These are phyloP conservation scores for Calephelis nemesis DNA, from an alignment of 1,140 invertebrate genomes.

Conservation along the genomic window DNA sequence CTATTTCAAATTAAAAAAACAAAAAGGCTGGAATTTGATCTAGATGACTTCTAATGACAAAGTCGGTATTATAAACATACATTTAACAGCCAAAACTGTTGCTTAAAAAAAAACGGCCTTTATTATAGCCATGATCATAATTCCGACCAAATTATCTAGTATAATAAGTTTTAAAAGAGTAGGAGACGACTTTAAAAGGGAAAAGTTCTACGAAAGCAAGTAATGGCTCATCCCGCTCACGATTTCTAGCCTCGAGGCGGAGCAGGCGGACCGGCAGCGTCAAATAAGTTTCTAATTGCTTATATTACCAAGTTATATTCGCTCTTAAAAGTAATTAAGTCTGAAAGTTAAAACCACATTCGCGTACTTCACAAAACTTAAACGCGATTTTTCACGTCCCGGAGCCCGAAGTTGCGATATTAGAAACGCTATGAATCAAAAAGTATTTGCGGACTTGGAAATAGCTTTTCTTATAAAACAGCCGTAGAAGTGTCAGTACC, in stretches of 20 bases:
- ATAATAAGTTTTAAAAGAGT: constrained; percentile 77
- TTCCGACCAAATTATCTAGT: constrained; percentile 74
- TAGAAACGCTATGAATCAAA: constrained; percentile 38
- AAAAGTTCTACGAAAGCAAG: constrained; percentile 74
- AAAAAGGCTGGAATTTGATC: too few species aligned
- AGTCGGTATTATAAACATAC: too few species aligned
- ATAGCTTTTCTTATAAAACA: constrained; percentile 53
- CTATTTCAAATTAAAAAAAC: too few species aligned
- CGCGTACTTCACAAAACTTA: constrained; percentile 61
- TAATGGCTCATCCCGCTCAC: constrained; percentile 78
- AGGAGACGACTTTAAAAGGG: constrained; percentile 76
- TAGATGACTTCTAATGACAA: too few species aligned
- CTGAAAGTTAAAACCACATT: constrained; percentile 69
- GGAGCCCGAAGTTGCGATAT: constrained; percentile 32
- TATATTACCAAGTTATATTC: constrained; percentile 79
- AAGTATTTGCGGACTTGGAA: constrained; percentile 36
- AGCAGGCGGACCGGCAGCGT: constrained; percentile 73
- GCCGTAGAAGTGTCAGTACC: constrained; percentile 23
- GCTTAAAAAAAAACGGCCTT: constrained; percentile 59
- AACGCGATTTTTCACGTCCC: constrained; percentile 45
- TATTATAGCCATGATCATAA: constrained; percentile 71
- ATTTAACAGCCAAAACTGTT: constrained; percentile 41
- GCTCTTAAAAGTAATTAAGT: constrained; percentile 76
- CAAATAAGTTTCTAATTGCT: constrained; percentile 80
- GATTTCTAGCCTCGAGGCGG: constrained; percentile 70